Evolutionary conservation across 2,113 vertebrate species (phyloP), one percentile per base, ranked within the genome.

Genomic region (Verasper variegatus): DNA sequence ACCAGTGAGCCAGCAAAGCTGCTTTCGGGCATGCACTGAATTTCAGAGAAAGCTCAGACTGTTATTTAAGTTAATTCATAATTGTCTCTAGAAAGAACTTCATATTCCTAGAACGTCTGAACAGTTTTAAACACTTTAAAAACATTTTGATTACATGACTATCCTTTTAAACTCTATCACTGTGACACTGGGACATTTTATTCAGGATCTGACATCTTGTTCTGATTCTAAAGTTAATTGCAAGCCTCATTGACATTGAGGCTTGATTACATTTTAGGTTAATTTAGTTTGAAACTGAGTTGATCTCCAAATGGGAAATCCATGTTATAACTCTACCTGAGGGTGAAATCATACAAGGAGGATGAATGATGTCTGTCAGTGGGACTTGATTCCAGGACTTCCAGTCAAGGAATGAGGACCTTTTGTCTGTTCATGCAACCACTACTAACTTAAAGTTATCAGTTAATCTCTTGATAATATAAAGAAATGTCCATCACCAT

Each of bases 261-360:
- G n/a, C 42, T 68, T 74, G 17, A 78, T 68, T 54, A 45, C 23
- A 20, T 24, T 65, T 57, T 8, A 20, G 20, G 59, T 31, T 64
- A 31, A 70, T 70, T 65, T 31, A 58, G 56, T 51, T 31, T 67
- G 9, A 49, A 47, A 35, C 21, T n/a, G 2, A 3, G 17, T 1
- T 58, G 18, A 27, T 60, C 3, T 57, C 13, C 23, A 24, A 57
- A 52, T 21, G 10, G 54, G 54, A 55, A 55, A 23, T 55, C 54
- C n/a, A 21, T 55, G 20, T n/a, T 23, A 55, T n/a, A 21, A 21
- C 10, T 55, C 7, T 55, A 13, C 15, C 45, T 3, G 45, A 37
- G 7, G 9, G 35, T 37, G 8, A 37, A 37, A 37, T 37, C 35
- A 37, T 37, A 37, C 35, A 37, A 37, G 35, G 35, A 9, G 35